These are phyloP conservation scores for Eumeta japonica DNA, from an alignment of 1,140 invertebrate genomes.

Conservation along the genomic window DNA sequence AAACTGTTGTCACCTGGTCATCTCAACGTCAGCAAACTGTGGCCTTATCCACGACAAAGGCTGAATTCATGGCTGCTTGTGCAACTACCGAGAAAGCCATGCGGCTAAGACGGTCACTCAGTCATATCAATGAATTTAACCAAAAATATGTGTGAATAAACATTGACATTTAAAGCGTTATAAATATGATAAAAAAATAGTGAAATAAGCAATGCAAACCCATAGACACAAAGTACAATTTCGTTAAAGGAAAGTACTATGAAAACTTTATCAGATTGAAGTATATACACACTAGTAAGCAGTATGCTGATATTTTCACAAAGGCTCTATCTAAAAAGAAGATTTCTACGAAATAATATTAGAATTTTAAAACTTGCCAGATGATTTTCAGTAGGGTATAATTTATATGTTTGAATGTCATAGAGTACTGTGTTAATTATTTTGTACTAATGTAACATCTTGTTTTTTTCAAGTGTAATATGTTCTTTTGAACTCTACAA, in stretches of 20 bases:
- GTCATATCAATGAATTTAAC: constrained; percentile 9
- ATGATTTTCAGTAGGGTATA: too few species aligned
- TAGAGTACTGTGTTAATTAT: too few species aligned
- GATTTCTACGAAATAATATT: too few species aligned
- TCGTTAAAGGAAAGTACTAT: constrained; percentile 13
- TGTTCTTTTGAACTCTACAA: too few species aligned
- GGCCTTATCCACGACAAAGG: constrained; percentile 12
- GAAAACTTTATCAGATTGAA: constrained; percentile 9
- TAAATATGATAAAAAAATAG: too few species aligned
- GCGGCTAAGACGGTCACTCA: constrained; percentile 12
- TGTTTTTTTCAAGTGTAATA: too few species aligned
- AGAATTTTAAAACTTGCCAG: too few species aligned
- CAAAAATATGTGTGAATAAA: constrained; percentile 8
- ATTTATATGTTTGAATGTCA: too few species aligned
- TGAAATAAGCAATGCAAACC: too few species aligned
- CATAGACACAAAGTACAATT: constrained; percentile 11
- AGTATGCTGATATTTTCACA: constrained; percentile 13
- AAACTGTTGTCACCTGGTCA: too few species aligned
- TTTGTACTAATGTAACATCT: too few species aligned
- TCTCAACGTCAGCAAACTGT: too few species aligned
- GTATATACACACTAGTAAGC: constrained; percentile 9
- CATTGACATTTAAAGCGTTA: constrained; percentile 14
- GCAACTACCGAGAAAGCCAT: constrained; percentile 11
- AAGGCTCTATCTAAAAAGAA: constrained; percentile 10
- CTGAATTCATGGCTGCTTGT: constrained; percentile 10